Evolutionary conservation across 2,113 vertebrate species (phyloP).

Genomic region (Rhombomys opimus): DNA sequence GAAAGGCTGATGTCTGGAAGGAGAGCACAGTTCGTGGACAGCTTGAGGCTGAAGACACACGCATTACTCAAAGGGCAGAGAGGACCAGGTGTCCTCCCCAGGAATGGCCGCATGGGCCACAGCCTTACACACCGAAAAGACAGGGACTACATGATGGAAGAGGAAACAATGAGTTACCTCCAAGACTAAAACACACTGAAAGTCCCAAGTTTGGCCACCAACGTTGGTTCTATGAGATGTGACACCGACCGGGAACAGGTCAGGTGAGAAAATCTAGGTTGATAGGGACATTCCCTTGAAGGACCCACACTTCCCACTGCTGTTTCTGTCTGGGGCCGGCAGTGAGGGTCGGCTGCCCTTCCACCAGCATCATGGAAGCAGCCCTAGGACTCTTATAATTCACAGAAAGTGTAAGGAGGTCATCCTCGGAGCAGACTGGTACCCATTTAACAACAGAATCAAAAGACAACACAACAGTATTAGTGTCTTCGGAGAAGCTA

Average conservation of each 20-base stretch:
- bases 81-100: not conserved
- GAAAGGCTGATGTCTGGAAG: not conserved
- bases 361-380: not conserved
- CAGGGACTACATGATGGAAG: not conserved
- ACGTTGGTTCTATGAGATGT: not conserved
- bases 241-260: not conserved
- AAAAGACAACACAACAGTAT: not conserved
- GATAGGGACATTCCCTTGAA: not conserved
- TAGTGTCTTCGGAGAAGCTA: not conserved
- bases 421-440: not conserved
- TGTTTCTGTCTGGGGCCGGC: too few relatives aligned
- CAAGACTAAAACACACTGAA: not conserved
- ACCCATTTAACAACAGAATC: not conserved
- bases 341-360: not conserved
- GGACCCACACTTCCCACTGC: not conserved
- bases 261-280: not conserved
- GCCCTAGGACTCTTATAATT: not conserved
- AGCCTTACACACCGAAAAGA: not conserved
- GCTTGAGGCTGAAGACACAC: not conserved
- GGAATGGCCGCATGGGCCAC: not conserved
- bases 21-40: not conserved
- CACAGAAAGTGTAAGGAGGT: not conserved
- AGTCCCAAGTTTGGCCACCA: not conserved
- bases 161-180: not conserved
- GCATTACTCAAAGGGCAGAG: not conserved